phyloP scores from a whole-genome alignment of 2,113 vertebrate species.

The Illadopsis cleaveri region DNA sequence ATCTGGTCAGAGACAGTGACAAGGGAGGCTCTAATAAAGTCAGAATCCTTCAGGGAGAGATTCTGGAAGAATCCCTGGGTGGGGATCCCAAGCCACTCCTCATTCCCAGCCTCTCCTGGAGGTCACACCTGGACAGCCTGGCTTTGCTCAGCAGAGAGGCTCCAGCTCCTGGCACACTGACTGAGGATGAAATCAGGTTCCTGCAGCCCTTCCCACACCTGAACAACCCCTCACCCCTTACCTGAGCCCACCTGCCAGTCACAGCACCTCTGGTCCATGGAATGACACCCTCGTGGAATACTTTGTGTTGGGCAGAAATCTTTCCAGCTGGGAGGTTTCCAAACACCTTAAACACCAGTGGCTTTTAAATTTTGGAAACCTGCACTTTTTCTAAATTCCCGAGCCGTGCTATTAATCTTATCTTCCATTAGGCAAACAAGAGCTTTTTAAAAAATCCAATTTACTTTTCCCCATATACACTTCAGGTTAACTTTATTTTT shows the following conservation, averaged over 20 bases:
- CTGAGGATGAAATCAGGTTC: not conserved
- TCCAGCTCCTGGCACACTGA: not conserved
- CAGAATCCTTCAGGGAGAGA: not conserved
- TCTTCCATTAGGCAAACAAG: conserved; percentile 53
- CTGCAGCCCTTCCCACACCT: not conserved
- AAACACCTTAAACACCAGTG: not conserved
- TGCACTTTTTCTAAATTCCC: not conserved
- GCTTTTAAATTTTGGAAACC: not conserved
- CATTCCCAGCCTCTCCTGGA: accelerated
- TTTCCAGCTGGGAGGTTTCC: not conserved
- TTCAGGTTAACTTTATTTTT: conserved; percentile 64
- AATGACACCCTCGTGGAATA: not conserved
- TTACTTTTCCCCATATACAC: conserved; percentile 31
- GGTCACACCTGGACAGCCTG: not conserved
- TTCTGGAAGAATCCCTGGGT: not conserved
- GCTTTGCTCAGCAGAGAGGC: not conserved
- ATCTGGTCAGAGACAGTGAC: accelerated
- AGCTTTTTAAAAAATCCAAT: conserved; percentile 55
- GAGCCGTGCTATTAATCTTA: conserved; percentile 32
- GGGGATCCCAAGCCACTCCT: not conserved
- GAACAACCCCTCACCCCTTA: too few species aligned
- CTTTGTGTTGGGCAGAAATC: not conserved
- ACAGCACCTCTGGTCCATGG: not conserved
- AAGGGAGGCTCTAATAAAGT: not conserved
- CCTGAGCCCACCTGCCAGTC: not conserved